A percentile compares a stretch with the other conserved stretches of the same genome.
These are phyloP conservation scores for Hemiscyllium ocellatum DNA, from an alignment of 2,113 vertebrate species.

Conservation along the genomic window DNA sequence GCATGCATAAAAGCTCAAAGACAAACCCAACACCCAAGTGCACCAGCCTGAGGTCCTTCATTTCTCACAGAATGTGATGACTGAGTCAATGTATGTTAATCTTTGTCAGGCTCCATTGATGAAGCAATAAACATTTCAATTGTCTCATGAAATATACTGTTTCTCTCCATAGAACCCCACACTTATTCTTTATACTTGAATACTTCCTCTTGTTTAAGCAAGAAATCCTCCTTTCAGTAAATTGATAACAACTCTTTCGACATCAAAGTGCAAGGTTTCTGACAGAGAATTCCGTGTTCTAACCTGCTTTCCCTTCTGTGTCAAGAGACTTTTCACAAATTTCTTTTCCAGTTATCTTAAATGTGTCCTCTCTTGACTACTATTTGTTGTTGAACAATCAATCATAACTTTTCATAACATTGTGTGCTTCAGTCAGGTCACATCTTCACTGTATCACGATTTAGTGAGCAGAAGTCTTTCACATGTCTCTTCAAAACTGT, in stretches of 20 bases:
- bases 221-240: not conserved
- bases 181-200: not conserved
- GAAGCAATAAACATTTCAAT: not conserved
- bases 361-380: not conserved
- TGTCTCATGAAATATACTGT: not conserved
- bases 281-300: not conserved
- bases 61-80: not conserved
- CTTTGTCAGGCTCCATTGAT: not conserved
- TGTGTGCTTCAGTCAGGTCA: not conserved
- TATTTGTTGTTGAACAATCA: not conserved
- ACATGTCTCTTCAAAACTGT: not conserved
- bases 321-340: not conserved
- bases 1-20: not conserved
- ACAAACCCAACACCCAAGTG: not conserved
- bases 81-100: not conserved
- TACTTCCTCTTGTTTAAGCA: not conserved
- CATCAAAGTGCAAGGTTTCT: not conserved
- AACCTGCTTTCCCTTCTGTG: not conserved
- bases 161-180: not conserved
- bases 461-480: not conserved
- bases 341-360: not conserved
- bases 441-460: not conserved
- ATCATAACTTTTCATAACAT: not conserved
- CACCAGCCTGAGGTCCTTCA: not conserved
- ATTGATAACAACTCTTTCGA: not conserved